These are phyloP conservation scores for Vespertilio murinus DNA, from an alignment of 2,797 vertebrate genomes.

Conservation along the genomic window DNA sequence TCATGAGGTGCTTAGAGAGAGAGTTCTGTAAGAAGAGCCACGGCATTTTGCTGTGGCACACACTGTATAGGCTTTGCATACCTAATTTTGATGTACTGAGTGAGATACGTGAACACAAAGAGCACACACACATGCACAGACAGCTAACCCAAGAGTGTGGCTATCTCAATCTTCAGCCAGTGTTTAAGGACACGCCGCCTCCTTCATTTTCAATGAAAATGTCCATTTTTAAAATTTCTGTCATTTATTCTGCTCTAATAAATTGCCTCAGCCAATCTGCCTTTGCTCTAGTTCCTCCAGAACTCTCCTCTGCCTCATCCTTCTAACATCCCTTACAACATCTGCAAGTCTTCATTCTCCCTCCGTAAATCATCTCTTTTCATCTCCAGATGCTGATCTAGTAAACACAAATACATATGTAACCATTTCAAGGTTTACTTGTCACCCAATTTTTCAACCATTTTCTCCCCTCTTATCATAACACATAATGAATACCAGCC, in stretches of 20 bases:
- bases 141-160: neutral
- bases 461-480: constrained; percentile 27
- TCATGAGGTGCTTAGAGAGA: neutral
- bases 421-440: constrained; percentile 49
- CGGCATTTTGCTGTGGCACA: neutral
- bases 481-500: neutral
- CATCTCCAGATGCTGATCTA: constrained; percentile 60
- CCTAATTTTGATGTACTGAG: neutral
- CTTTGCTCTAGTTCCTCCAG: constrained; percentile 56
- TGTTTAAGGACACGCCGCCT: constrained; percentile 42
- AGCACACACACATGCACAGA: neutral
- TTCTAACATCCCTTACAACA: constrained; percentile 42
- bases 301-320: neutral
- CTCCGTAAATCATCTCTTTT: constrained; percentile 59
- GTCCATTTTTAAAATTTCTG: constrained; percentile 5
- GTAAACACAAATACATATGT: constrained; percentile 64
- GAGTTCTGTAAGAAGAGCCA: neutral
- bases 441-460: constrained; percentile 34
- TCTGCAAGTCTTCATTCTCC: constrained; percentile 53
- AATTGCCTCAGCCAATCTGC: constrained; percentile 59
- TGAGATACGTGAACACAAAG: neutral
- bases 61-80: neutral
- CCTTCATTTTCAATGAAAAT: constrained; percentile 62
- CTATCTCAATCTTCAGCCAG: neutral
- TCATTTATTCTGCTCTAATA: constrained; percentile 71